Evolutionary conservation across 1,140 invertebrate species (phyloP).

Genomic region (Ephestia elutella): DNA sequence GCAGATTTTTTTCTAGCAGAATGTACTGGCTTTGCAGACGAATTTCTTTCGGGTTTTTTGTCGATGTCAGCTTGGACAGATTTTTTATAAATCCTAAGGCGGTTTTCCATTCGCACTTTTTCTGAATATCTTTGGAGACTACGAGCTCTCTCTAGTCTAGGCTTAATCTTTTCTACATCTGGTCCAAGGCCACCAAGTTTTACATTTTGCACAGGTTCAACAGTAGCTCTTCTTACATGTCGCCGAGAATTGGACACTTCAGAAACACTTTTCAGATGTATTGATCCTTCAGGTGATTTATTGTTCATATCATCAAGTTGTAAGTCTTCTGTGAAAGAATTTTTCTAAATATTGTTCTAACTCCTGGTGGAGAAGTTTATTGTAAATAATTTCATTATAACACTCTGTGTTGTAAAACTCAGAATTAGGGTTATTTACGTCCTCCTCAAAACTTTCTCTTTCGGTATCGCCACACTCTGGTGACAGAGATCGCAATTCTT

Average conservation of each 20-base stretch:
- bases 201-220: conserved; percentile 40
- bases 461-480: conserved; percentile 64
- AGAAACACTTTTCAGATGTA: conserved; percentile 54
- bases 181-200: conserved; percentile 62
- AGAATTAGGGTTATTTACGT: conserved; percentile 21
- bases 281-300: conserved; percentile 32
- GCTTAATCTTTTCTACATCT: conserved; percentile 60
- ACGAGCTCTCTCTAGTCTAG: conserved; percentile 59
- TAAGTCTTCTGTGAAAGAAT: conserved; percentile 42
- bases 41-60: conserved; percentile 34
- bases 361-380: conserved; percentile 49
- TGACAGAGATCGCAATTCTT: conserved; percentile 55
- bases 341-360: conserved; percentile 40
- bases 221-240: conserved; percentile 30
- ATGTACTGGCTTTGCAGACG: conserved; percentile 20
- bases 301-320: conserved; percentile 33
- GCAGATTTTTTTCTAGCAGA: conserved; percentile 21
- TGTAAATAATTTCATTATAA: conserved; percentile 65
- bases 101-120: conserved; percentile 63
- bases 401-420: conserved; percentile 62
- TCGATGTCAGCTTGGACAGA: conserved; percentile 39
- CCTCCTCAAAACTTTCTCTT: conserved; percentile 48
- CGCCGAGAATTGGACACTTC: conserved; percentile 46
- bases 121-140: conserved; percentile 67
- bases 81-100: conserved; percentile 60